These are phyloP conservation scores for Tichodroma muraria DNA, from an alignment of 2,113 vertebrate species.

Conservation along the genomic window DNA sequence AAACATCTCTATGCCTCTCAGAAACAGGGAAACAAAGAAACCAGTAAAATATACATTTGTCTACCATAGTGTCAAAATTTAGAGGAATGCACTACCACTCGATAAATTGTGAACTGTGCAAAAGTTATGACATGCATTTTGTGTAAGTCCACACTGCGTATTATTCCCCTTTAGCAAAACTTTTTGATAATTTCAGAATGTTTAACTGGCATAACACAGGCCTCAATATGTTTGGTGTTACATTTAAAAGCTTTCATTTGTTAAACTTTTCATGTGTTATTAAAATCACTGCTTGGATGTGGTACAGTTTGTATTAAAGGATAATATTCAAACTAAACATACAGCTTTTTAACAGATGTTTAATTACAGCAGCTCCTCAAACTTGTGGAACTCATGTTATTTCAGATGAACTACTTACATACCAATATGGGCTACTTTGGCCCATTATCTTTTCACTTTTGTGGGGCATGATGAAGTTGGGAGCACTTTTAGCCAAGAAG, in stretches of 20 bases:
- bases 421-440: not conserved
- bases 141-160: not conserved
- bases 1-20: not conserved
- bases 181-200: slow-evolving; percentile 10
- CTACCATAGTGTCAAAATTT: not conserved
- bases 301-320: slow-evolving; percentile 47
- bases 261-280: slow-evolving; percentile 62
- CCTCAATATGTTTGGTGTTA: slow-evolving; percentile 52
- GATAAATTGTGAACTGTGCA: not conserved
- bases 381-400: slow-evolving; percentile 43
- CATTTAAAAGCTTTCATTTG: slow-evolving; percentile 59
- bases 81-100: not conserved
- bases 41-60: not conserved
- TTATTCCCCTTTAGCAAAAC: not conserved
- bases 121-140: not conserved
- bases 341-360: slow-evolving; percentile 74
- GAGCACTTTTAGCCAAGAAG: not conserved
- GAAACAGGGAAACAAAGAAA: not conserved
- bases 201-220: not conserved
- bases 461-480: not conserved
- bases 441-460: not conserved
- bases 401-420: slow-evolving; percentile 49
- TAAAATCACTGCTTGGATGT: slow-evolving; percentile 64
- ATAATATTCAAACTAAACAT: slow-evolving; percentile 54
- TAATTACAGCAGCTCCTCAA: slow-evolving; percentile 50